phyloP scores from a whole-genome alignment of 2,888 invertebrate species.

The Phengaris alcon region DNA sequence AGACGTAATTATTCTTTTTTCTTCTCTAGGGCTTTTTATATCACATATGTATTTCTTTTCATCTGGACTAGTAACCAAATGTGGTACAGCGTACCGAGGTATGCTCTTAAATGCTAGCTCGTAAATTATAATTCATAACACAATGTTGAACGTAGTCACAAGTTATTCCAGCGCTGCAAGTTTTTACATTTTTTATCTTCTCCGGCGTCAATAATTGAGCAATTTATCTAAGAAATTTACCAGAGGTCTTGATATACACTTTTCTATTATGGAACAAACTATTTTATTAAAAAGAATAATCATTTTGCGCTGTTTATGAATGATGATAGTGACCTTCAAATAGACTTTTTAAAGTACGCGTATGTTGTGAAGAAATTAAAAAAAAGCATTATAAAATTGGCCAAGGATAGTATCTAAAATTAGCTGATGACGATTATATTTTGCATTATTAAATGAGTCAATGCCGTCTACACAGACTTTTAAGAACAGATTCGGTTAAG shows the following conservation, averaged over 20 bases:
- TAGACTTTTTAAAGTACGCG: neutral
- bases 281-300: neutral
- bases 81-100: too few species aligned
- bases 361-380: neutral
- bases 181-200: slow-evolving; percentile 21
- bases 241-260: neutral
- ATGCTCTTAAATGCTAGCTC: neutral
- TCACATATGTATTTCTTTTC: too few species aligned
- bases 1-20: too few species aligned
- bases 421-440: neutral
- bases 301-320: slow-evolving; percentile 10
- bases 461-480: neutral
- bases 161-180: slow-evolving; percentile 16
- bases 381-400: slow-evolving; percentile 11
- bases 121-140: neutral
- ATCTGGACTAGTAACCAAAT: too few species aligned
- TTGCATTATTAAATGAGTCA: slow-evolving; percentile 1
- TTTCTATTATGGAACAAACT: slow-evolving; percentile 4
- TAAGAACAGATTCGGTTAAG: too few species aligned
- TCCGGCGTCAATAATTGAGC: slow-evolving; percentile 21
- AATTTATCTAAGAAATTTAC: slow-evolving; percentile 19
- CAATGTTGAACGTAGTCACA: slow-evolving; percentile 2
- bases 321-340: slow-evolving; percentile 5
- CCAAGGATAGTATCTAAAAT: neutral
- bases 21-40: too few species aligned